phyloP scores from a whole-genome alignment of 2,797 vertebrate species.

The Petrocephalus schoutedeni region DNA sequence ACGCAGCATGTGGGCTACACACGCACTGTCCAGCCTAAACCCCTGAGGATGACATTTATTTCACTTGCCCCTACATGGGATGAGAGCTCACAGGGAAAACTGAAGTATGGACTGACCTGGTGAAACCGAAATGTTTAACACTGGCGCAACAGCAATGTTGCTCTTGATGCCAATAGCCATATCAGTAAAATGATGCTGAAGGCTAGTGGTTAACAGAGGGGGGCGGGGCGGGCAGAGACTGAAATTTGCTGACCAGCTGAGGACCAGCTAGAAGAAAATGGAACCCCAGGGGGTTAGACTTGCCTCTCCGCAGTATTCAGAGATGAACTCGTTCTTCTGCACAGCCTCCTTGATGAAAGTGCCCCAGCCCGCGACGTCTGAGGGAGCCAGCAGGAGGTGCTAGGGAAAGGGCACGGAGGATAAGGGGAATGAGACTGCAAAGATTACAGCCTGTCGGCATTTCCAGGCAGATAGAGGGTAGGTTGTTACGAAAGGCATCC shows the following conservation, averaged over 20 bases:
- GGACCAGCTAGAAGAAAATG: not conserved
- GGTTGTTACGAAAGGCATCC: not conserved
- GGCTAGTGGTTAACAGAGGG: not conserved
- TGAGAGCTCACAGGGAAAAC: not conserved
- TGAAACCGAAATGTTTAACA: not conserved
- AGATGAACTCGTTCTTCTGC: conserved; percentile 98
- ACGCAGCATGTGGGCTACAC: not conserved
- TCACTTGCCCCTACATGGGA: not conserved
- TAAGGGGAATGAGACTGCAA: not conserved
- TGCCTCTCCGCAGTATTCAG: conserved; percentile 95
- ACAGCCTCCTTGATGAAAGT: conserved; percentile 97
- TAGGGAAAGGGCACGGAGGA: conserved; percentile 39
- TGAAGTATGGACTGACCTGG: not conserved
- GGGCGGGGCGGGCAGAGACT: not conserved
- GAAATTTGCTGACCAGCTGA: not conserved
- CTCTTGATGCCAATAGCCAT: not conserved
- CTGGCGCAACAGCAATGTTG: not conserved
- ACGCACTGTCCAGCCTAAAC: not conserved
- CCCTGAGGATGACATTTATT: not conserved
- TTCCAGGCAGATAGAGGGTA: not conserved
- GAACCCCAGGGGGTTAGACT: conserved; percentile 37
- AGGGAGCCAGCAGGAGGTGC: conserved; percentile 92
- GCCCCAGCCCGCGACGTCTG: conserved; percentile 94
- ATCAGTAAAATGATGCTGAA: not conserved
- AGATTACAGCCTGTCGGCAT: not conserved